Evolutionary conservation across 2,888 invertebrate genomes (phyloP).

Genomic region (Metalampra italica): DNA sequence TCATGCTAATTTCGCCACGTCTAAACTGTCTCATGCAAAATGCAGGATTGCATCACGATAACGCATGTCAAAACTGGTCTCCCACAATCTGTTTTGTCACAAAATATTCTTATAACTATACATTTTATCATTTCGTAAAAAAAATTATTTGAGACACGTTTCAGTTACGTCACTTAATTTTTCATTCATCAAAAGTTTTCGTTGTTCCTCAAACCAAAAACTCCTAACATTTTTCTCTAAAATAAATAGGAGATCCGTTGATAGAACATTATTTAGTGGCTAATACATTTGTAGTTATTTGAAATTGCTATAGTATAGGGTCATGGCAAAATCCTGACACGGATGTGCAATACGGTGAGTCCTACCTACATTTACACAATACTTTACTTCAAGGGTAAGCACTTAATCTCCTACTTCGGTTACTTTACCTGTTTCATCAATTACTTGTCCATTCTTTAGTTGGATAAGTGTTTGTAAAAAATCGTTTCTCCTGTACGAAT

Average conservation of each 20-base stretch:
- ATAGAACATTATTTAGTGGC: neutral
- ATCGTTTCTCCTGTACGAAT: conserved; percentile 63
- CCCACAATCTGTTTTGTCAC: no score
- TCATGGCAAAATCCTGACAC: conserved; percentile 2
- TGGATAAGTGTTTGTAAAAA: conserved; percentile 76
- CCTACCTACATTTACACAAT: neutral
- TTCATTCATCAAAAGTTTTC: no score
- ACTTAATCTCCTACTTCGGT: neutral
- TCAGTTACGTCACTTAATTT: no score
- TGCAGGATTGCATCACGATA: neutral
- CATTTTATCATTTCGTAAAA: no score
- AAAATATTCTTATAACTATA: no score
- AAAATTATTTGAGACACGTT: no score
- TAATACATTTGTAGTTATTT: no score
- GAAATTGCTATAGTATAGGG: neutral
- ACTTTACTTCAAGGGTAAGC: neutral
- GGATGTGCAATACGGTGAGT: neutral
- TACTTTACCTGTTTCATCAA: conserved; percentile 39
- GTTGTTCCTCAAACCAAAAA: no score
- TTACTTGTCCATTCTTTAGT: conserved; percentile 51
- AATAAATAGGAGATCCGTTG: neutral
- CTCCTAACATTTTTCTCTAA: no score
- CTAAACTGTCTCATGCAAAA: neutral
- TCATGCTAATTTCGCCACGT: neutral
- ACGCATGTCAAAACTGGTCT: neutral